Evolutionary conservation across 2,888 invertebrate genomes (phyloP).

Genomic region (Patella pellucida): DNA sequence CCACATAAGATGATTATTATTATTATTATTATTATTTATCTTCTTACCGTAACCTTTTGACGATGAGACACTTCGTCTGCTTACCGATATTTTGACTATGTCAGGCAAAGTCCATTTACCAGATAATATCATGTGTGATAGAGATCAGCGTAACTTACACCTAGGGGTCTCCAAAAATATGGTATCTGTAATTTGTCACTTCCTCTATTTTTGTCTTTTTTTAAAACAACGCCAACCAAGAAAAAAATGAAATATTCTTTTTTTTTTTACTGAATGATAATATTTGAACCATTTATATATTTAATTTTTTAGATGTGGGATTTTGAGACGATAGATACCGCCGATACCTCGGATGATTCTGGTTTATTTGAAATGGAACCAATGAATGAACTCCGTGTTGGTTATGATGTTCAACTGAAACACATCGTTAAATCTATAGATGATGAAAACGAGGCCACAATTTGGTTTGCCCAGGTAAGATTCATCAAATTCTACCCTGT

Average conservation of each 20-base stretch:
- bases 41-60: too few relatives aligned
- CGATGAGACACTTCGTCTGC: too few relatives aligned
- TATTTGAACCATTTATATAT: not conserved
- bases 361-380: constrained; percentile 87
- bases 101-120: too few relatives aligned
- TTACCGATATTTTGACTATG: too few relatives aligned
- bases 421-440: constrained; percentile 74
- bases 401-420: constrained; percentile 74
- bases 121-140: too few relatives aligned
- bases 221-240: not conserved
- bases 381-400: constrained; percentile 83
- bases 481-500: too few relatives aligned
- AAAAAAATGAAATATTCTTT: not conserved
- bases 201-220: too few relatives aligned
- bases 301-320: constrained; percentile 79
- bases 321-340: constrained; percentile 90
- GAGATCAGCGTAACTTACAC: too few relatives aligned
- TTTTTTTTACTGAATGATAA: not conserved
- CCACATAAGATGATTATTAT: too few relatives aligned
- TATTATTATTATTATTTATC: too few relatives aligned
- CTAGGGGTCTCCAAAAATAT: too few relatives aligned
- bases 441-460: constrained; percentile 66
- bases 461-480: constrained; percentile 83
- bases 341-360: constrained; percentile 86
- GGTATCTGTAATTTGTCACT: too few relatives aligned